These are phyloP conservation scores for Tipula vernalis DNA, from an alignment of 2,888 invertebrate genomes.

Conservation along the genomic window DNA sequence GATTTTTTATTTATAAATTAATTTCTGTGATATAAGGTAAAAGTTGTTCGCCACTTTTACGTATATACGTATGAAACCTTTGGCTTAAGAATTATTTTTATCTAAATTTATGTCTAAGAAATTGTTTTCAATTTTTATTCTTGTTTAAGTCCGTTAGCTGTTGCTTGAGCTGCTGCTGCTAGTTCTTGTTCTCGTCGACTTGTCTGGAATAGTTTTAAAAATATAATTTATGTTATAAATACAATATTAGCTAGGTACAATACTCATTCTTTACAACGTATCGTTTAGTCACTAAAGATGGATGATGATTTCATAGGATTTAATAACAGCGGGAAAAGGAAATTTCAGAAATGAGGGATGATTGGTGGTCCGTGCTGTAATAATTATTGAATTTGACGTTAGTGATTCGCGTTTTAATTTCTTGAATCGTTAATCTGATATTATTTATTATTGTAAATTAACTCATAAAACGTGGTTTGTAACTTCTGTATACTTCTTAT, in stretches of 20 bases:
- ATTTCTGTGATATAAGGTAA: not conserved
- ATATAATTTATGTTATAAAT: not conserved
- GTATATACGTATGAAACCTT: not conserved
- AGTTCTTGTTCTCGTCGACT: constrained; percentile 41
- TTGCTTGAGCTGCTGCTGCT: constrained; percentile 37
- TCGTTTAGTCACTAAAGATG: too few species aligned
- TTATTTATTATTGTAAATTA: too few species aligned
- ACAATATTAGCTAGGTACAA: not conserved
- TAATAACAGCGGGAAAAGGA: too few species aligned
- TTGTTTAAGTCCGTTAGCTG: constrained; percentile 49
- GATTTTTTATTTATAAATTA: constrained; percentile 11
- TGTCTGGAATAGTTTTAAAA: constrained; percentile 37
- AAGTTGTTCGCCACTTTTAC: not conserved
- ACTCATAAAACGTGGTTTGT: too few species aligned
- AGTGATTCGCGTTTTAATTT: too few species aligned
- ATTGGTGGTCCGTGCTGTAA: too few species aligned
- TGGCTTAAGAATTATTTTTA: not conserved
- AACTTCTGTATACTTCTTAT: too few species aligned
- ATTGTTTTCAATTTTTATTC: constrained; percentile 33
- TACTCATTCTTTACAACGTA: not conserved
- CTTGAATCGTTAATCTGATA: too few species aligned
- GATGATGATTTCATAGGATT: too few species aligned
- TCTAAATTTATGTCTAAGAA: not conserved
- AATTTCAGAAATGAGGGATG: too few species aligned
- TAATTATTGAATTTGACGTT: too few species aligned